A percentile compares a stretch with the other conserved stretches of the same genome.
phyloP scores from a whole-genome alignment of 37 sponge, comb jelly and placozoan genomes.

The Diacarnus erythraeanus region DNA sequence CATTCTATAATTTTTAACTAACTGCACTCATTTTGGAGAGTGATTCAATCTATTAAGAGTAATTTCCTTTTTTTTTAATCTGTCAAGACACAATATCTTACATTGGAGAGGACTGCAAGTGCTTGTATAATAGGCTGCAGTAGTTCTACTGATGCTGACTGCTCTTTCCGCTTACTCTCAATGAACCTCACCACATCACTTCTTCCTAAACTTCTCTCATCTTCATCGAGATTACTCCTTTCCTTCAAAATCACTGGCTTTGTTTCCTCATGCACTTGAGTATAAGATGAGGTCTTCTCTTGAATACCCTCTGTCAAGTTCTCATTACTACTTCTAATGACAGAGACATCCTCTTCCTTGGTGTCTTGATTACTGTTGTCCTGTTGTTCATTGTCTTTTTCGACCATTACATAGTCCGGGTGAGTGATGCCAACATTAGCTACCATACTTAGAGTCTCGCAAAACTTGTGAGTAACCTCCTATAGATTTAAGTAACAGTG shows the following conservation, averaged over 20 bases:
- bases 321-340: neutral
- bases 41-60: too few relatives aligned
- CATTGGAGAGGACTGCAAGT: slow-evolving; percentile 61
- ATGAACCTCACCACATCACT: neutral
- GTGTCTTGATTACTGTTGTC: neutral
- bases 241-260: neutral
- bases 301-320: neutral
- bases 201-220: neutral
- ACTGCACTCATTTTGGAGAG: too few relatives aligned
- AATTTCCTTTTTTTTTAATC: neutral
- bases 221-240: neutral
- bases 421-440: slow-evolving; percentile 20
- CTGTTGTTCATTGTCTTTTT: too few relatives aligned
- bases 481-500: too few relatives aligned
- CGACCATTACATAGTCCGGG: slow-evolving; percentile 9
- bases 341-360: neutral
- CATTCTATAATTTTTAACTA: too few relatives aligned
- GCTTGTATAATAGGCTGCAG: slow-evolving; percentile 54
- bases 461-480: slow-evolving; percentile 54
- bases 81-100: slow-evolving; percentile 12
- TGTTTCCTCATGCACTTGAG: neutral
- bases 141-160: neutral
- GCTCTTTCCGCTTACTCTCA: neutral
- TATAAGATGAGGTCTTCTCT: neutral
- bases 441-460: slow-evolving; percentile 31